These are phyloP conservation scores for Bombus superbus DNA, from an alignment of 1,140 invertebrate species.

Conservation along the genomic window DNA sequence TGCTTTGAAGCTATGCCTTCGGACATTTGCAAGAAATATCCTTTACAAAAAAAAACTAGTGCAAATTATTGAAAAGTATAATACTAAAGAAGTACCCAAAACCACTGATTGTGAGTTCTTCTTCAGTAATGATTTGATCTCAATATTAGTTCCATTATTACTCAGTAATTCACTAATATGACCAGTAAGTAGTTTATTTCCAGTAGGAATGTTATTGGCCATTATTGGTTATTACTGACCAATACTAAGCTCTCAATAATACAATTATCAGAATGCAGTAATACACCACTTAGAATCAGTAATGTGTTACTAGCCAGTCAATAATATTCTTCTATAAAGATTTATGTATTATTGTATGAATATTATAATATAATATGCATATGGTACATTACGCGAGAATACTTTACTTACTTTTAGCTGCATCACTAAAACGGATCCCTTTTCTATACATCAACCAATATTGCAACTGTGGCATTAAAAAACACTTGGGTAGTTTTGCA, in stretches of 20 bases:
- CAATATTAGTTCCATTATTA: background rate
- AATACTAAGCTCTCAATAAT: too few species aligned
- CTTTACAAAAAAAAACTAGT: background rate
- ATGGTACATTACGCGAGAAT: background rate
- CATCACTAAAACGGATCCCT: constrained; percentile 61
- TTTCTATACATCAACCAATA: constrained; percentile 75
- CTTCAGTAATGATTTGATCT: background rate
- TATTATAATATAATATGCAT: background rate
- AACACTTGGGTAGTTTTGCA: constrained; percentile 74
- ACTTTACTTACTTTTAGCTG: constrained; percentile 68
- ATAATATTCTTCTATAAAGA: too few species aligned
- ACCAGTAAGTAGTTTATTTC: too few species aligned
- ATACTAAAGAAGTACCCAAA: background rate
- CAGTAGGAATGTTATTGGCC: too few species aligned
- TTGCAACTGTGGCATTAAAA: constrained; percentile 73
- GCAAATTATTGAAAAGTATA: background rate
- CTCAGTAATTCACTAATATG: background rate
- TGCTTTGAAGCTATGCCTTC: too few species aligned
- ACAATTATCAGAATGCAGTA: too few species aligned
- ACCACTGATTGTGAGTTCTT: background rate
- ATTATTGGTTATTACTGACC: too few species aligned
- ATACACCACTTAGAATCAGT: too few species aligned
- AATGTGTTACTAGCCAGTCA: too few species aligned
- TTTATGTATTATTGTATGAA: background rate
- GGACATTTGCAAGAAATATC: background rate